A percentile compares a stretch with the other conserved stretches of the same genome.
phyloP scores from a whole-genome alignment of 2,113 vertebrate species.

The Puntigrus tetrazona region DNA sequence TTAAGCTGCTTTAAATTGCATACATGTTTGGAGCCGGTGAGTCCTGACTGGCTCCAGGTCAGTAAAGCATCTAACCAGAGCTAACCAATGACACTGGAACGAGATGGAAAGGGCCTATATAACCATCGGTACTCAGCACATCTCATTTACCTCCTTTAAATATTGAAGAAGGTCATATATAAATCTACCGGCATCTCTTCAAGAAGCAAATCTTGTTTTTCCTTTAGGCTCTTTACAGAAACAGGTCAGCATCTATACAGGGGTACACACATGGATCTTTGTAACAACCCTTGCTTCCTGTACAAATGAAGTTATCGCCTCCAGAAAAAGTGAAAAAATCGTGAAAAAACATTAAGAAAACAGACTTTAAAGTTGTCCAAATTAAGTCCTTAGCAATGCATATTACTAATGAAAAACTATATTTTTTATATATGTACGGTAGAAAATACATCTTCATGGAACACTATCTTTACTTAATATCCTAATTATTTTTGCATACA shows the following conservation, averaged over 20 bases:
- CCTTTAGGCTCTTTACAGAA: neutral
- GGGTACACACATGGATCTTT: neutral
- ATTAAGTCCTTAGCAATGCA: too few species aligned
- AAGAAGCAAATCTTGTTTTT: neutral
- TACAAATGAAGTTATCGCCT: neutral
- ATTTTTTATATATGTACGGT: too few species aligned
- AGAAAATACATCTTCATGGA: too few species aligned
- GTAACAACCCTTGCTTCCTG: neutral
- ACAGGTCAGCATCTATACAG: neutral
- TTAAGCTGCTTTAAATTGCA: neutral
- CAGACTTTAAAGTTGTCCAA: too few species aligned
- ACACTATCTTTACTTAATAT: too few species aligned
- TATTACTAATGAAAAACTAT: too few species aligned
- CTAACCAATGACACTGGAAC: neutral
- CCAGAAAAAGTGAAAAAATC: neutral
- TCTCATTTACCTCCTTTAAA: slow-evolving; percentile 41
- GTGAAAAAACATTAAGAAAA: too few species aligned
- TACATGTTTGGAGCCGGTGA: neutral
- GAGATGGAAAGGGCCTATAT: neutral
- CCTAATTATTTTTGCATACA: too few species aligned
- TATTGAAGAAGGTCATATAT: slow-evolving; percentile 48
- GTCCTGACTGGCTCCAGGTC: neutral
- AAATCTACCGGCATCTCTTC: slow-evolving; percentile 2
- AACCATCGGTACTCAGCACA: slow-evolving; percentile 30
- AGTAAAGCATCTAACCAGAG: slow-evolving; percentile 11